Conservation (phyloP, 1,140 invertebrate species). For the Drosophila kanapiae region DNA sequence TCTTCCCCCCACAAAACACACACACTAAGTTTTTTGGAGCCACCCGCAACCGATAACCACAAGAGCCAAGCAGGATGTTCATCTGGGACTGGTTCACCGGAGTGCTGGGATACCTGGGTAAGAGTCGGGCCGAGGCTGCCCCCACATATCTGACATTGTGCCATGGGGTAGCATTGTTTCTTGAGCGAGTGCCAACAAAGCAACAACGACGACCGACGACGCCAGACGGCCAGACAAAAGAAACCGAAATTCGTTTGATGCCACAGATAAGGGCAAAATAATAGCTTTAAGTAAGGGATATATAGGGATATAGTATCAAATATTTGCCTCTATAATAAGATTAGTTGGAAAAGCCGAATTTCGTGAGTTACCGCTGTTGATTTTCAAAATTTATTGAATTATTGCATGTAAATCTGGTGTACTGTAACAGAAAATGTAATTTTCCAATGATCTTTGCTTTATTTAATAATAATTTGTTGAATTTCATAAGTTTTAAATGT, state of each 20-base stretch:
- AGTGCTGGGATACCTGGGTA: constrained; percentile 97
- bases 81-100: constrained; percentile 99
- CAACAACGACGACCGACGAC: constrained; percentile 52
- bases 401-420: too few relatives aligned
- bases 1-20: constrained; percentile 64
- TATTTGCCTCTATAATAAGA: too few relatives aligned
- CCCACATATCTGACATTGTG: constrained; percentile 61
- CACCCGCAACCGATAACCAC: constrained; percentile 53
- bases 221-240: constrained; percentile 51
- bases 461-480: not conserved
- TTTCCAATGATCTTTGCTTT: not conserved
- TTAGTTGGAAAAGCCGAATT: too few relatives aligned
- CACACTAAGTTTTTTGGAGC: constrained; percentile 57
- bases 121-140: constrained; percentile 65
- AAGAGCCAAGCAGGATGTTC: constrained; percentile 91
- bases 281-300: constrained; percentile 2
- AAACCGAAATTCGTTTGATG: constrained; percentile 45
- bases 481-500: not conserved
- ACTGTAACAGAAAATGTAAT: too few relatives aligned
- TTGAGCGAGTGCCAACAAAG: constrained; percentile 79
- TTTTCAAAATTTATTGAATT: too few relatives aligned
- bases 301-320: not conserved
- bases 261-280: constrained; percentile 21
- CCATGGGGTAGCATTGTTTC: constrained; percentile 55
- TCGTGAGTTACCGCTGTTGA: too few relatives aligned